Base-by-base conservation (phyloP, 2,888 invertebrate genomes). In the Amiota minor region DNA sequence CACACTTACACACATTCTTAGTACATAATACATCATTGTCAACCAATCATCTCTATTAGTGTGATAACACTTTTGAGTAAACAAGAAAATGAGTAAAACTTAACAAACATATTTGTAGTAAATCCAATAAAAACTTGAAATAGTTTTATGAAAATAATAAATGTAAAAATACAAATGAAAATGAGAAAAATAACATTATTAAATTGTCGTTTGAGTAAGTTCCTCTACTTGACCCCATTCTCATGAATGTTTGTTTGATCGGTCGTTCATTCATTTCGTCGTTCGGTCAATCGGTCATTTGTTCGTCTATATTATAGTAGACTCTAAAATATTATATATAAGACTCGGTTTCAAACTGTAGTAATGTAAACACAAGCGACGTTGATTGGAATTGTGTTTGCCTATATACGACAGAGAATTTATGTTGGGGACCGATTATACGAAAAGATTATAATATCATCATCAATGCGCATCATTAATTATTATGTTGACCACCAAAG, bases 151-250 rank as follows among this genome's bases (percentile, higher is more conserved):
- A 59, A 59, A 59, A 59, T 20, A 4, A 59, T 56, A 59, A 18
- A 20, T 16, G 12, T 10, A 56, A 56, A 56, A 56, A 56, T n/a
- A 1, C 9, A 64, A 45, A 64, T 45, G 46, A 64, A 64, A 65
- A 65, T 16, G n/a, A 46, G 9, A 3, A 62, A 56, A 23, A 3
- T 2, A 71, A 77, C 78, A 78, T 80, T 81, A 80, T 81, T 83
- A 83, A 84, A 84, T 83, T 80, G 83, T 75, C 83, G 77, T 77
- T 83, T 83, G 75, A 81, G 83, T 80, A 75, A 79, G 80, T 78
- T 83, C 80, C 85, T 82, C 77, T 55, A 81, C 83, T 83, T 83
- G 83, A 83, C 83, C 85, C 71, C 85, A 85, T 83, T 83, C 83
- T 73, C 83, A 82, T 74, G 46, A 12, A 70, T 35, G 35, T 49